Conservation (phyloP, 2,888 invertebrate genomes). For the Ditylenchus weischeri region DNA sequence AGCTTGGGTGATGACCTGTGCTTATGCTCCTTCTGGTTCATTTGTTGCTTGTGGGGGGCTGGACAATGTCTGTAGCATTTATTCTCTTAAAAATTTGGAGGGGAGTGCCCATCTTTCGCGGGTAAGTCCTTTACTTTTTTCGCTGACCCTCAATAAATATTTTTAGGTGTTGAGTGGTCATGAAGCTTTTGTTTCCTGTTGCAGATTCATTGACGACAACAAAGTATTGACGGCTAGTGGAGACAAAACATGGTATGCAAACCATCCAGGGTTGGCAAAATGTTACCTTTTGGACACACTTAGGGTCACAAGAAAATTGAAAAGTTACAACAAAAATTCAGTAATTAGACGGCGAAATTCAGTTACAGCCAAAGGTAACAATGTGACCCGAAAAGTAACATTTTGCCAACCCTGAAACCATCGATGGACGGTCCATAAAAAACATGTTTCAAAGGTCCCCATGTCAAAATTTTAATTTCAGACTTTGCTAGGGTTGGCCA, state of each 20-base stretch:
- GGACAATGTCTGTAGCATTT: constrained; percentile 99
- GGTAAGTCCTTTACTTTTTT: background rate
- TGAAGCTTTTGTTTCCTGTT: constrained; percentile 98
- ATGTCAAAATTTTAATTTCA: too few relatives aligned
- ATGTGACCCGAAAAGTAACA: too few relatives aligned
- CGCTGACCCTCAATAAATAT: background rate
- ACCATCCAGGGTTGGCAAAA: too few relatives aligned
- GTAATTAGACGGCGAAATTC: too few relatives aligned
- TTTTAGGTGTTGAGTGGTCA: constrained; percentile 93
- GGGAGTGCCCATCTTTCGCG: constrained; percentile 71
- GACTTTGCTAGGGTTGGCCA: too few relatives aligned
- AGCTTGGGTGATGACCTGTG: constrained; percentile 99
- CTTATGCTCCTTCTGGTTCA: constrained; percentile 97
- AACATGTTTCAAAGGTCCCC: too few relatives aligned
- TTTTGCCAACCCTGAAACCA: too few relatives aligned
- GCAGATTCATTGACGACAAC: constrained; percentile 99
- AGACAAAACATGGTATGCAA: constrained; percentile 88
- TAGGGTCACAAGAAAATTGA: too few relatives aligned
- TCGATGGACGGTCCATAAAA: too few relatives aligned
- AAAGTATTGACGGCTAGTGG: constrained; percentile 98
- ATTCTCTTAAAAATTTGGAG: constrained; percentile 91
- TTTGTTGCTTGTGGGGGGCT: constrained; percentile 99
- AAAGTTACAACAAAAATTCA: too few relatives aligned
- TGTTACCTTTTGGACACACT: too few relatives aligned
- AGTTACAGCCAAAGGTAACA: too few relatives aligned